Evolutionary conservation across 2,797 vertebrate genomes (phyloP).

Genomic region (Hydrophis major): DNA sequence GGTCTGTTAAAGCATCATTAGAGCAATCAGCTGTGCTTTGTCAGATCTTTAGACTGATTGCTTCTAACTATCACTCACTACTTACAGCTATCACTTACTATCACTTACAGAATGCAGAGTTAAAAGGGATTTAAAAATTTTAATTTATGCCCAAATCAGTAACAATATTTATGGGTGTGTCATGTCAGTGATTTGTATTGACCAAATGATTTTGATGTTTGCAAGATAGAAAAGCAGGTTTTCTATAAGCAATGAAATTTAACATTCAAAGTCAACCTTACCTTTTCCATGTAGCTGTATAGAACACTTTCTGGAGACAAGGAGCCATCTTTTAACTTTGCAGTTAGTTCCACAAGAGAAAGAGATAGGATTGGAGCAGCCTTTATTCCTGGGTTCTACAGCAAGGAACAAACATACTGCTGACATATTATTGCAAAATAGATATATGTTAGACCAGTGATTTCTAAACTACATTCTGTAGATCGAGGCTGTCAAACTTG

Average conservation of each 20-base stretch:
- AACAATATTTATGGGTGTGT: background rate
- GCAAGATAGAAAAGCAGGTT: too few relatives aligned
- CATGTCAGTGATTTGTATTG: background rate
- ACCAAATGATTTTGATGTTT: background rate
- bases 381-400: conserved; percentile 69
- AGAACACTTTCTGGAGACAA: conserved; percentile 76
- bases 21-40: background rate
- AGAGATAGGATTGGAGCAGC: conserved; percentile 63
- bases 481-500: too few relatives aligned
- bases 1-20: background rate
- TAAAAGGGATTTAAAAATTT: background rate
- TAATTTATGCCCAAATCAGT: background rate
- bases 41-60: background rate
- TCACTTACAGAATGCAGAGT: background rate
- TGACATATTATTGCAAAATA: background rate
- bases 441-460: background rate
- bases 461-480: background rate
- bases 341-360: conserved; percentile 71
- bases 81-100: background rate
- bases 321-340: conserved; percentile 67
- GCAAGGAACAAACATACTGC: background rate
- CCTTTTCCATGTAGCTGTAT: conserved; percentile 79
- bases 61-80: background rate
- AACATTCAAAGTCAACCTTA: conserved; percentile 33
- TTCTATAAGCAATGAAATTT: background rate